phyloP scores from a whole-genome alignment of 2,888 invertebrate genomes.

The Oscheius sp. region DNA sequence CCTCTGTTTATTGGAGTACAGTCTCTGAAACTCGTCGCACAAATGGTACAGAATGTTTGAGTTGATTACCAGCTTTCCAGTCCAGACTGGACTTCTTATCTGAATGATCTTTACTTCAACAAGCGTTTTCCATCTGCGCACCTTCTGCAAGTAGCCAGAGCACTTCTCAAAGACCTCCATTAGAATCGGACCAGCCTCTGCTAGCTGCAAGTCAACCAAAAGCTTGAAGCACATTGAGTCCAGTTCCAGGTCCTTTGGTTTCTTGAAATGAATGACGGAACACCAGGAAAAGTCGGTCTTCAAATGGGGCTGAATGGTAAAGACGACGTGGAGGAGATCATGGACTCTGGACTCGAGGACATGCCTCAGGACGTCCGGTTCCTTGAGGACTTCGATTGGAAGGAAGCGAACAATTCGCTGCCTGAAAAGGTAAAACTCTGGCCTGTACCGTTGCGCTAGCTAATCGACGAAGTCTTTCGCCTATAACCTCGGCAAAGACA shows the following conservation, averaged over 20 bases:
- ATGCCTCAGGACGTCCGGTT: conserved; percentile 51
- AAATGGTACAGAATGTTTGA: conserved; percentile 18
- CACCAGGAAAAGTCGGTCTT: conserved; percentile 56
- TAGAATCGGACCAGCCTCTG: neutral
- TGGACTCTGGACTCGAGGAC: conserved; percentile 55
- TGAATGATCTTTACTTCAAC: neutral
- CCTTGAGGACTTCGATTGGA: conserved; percentile 61
- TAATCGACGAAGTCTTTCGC: no score
- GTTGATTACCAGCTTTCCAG: neutral
- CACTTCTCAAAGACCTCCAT: neutral
- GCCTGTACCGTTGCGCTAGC: no score
- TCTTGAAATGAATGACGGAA: conserved; percentile 46
- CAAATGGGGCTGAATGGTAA: conserved; percentile 50
- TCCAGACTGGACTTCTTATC: conserved; percentile 16
- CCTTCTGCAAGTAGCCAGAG: conserved; percentile 1
- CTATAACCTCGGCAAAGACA: no score
- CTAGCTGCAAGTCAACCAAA: conserved; percentile 10
- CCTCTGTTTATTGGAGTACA: conserved; percentile 15
- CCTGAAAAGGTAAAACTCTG: conserved; percentile 37
- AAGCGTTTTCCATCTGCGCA: neutral
- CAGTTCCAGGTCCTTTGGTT: neutral
- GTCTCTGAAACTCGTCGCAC: conserved; percentile 20
- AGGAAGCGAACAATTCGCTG: conserved; percentile 62
- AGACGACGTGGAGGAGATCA: conserved; percentile 60
- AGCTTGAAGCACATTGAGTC: conserved; percentile 1